Conservation (phyloP, 2,113 vertebrate genomes). For the Tachysurus fulvidraco region DNA sequence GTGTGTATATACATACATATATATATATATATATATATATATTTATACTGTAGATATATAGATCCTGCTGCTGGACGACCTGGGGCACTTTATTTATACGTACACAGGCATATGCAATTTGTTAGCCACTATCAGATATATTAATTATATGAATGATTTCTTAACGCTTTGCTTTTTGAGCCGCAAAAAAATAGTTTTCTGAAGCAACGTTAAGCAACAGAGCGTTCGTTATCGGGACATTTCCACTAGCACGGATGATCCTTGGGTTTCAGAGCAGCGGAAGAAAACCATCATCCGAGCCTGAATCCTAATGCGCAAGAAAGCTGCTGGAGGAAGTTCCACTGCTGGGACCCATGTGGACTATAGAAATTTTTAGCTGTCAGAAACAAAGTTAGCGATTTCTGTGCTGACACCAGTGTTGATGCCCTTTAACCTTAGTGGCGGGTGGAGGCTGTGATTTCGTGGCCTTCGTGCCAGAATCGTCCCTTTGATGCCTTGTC, state of each 20-base stretch:
- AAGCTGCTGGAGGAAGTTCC: neutral
- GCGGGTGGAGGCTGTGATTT: conserved; percentile 24
- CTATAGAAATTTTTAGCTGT: conserved; percentile 2
- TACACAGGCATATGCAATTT: too few species aligned
- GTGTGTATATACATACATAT: too few species aligned
- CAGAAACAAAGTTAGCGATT: neutral
- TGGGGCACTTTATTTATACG: neutral
- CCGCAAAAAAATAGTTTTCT: neutral
- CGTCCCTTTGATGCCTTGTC: conserved; percentile 37
- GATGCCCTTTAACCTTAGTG: conserved; percentile 45
- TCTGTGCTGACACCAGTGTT: conserved; percentile 10
- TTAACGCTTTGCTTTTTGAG: neutral
- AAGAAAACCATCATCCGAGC: neutral
- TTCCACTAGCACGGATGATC: neutral
- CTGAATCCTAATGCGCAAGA: neutral
- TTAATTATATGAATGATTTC: neutral
- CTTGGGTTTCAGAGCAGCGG: neutral
- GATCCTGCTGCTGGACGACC: neutral
- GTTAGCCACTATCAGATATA: neutral
- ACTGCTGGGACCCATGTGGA: neutral
- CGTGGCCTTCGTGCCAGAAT: conserved; percentile 19
- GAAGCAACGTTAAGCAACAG: neutral
- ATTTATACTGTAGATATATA: too few species aligned
- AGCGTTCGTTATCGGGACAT: neutral
- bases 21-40: too few species aligned